Base-by-base conservation (phyloP, 2,888 invertebrate genomes). In the Teleogryllus oceanicus region DNA sequence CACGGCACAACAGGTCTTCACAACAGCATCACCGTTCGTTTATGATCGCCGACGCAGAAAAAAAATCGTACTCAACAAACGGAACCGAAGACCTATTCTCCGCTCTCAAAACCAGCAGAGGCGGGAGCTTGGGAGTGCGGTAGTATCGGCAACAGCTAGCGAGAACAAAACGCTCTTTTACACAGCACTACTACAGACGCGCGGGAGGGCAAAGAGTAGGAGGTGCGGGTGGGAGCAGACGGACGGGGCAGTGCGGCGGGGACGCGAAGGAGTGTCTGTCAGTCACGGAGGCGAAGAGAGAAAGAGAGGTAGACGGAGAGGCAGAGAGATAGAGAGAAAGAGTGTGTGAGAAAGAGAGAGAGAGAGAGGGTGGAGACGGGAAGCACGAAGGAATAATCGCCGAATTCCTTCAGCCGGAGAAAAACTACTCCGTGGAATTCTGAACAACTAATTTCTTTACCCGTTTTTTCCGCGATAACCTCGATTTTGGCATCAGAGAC, bases 381-480 rank as follows among this genome's bases (percentile, higher is more conserved):
- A 18, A 18, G n/a, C 77, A 76, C 37, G 76, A 16, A n/a, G n/a
- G 21, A n/a, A 18, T 37, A 49, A 77, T 50, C 49, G 49, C 49
- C 21, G 77, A 50, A 50, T 77, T 77, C 77, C 77, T 77, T 37
- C 77, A 49, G 49, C 37, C n/a, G 77, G 37, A n/a, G 37, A 21
- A n/a, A 12, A 49, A 49, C 16, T 50, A 21, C n/a, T 21, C 50
- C 37, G 49, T 21, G 77, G n/a, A 18, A 50, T 80, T 74, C 76
- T 80, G 78, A 75, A 80, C 80, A 79, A 81, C 82, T 82, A 82
- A 82, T 81, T 81, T 80, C 81, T 81, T 80, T 83, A 83, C 83
- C 83, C 83, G 83, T 83, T 82, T 83, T 80, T 81, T 77, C 83
- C 83, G 83, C 82, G 81, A 80, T 79, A 80, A 81, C 80, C 82